These are phyloP conservation scores for Lethrus apterus DNA, from an alignment of 1,140 invertebrate genomes.

Conservation along the genomic window DNA sequence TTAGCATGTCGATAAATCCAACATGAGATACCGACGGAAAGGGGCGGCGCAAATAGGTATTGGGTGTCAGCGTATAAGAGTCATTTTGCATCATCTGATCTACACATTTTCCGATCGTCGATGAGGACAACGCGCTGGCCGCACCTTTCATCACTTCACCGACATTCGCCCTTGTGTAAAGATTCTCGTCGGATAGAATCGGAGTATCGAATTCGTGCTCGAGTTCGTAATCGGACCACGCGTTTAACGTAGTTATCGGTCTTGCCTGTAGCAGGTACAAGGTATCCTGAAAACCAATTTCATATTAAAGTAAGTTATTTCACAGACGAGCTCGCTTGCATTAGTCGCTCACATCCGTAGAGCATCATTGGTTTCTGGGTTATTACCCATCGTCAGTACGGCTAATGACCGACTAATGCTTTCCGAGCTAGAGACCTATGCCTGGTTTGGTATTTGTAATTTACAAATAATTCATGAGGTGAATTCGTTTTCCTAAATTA, in stretches of 20 bases:
- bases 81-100: neutral
- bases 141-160: slow-evolving; percentile 58
- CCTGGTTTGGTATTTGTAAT: neutral
- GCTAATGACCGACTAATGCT: no score
- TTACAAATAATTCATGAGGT: neutral
- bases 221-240: slow-evolving; percentile 66
- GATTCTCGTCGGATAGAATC: slow-evolving; percentile 47
- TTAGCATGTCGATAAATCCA: slow-evolving; percentile 6
- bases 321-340: no score
- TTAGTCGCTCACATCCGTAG: no score
- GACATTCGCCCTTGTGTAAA: slow-evolving; percentile 49
- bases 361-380: no score
- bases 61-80: neutral
- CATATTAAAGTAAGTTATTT: no score
- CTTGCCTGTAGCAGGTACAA: slow-evolving; percentile 64
- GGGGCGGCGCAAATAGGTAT: neutral
- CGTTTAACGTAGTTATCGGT: slow-evolving; percentile 61
- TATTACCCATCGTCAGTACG: no score
- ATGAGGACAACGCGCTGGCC: slow-evolving; percentile 41
- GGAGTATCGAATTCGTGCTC: slow-evolving; percentile 63
- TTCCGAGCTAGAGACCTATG: no score
- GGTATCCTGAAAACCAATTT: slow-evolving; percentile 43
- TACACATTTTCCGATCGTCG: neutral
- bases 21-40: neutral
- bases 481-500: no score